A percentile compares a stretch with the other conserved stretches of the same genome.
Conservation (phyloP, 2,888 invertebrate species). For the Cataglyphis livida region DNA sequence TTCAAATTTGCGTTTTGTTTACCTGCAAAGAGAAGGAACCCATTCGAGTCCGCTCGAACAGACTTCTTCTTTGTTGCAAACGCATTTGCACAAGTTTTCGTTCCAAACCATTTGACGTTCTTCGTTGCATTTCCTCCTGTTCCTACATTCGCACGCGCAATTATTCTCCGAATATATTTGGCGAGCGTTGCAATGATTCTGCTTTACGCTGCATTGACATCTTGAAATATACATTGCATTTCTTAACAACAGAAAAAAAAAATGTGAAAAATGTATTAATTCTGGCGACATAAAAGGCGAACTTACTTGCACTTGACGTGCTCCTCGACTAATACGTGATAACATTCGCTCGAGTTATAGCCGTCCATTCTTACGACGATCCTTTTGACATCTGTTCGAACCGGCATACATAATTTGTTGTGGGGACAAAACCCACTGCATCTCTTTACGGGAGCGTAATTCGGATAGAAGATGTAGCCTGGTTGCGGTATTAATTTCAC, state of each 20-base stretch:
- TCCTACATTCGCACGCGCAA: constrained; percentile 65
- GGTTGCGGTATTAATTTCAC: constrained; percentile 49
- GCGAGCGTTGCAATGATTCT: constrained; percentile 53
- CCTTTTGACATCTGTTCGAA: background rate
- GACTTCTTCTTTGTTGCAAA: constrained; percentile 51
- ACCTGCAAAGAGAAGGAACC: constrained; percentile 65
- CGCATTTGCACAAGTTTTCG: constrained; percentile 59
- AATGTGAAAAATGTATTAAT: background rate
- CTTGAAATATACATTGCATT: constrained; percentile 25
- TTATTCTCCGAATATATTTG: constrained; percentile 53
- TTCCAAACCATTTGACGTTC: constrained; percentile 63
- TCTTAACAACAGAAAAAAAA: background rate
- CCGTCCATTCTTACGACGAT: constrained; percentile 46
- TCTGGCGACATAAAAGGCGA: background rate
- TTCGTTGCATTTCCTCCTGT: constrained; percentile 41
- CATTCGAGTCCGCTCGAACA: constrained; percentile 61
- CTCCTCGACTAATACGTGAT: constrained; percentile 56
- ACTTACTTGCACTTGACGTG: constrained; percentile 68
- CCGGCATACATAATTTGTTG: constrained; percentile 58
- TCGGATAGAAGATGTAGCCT: constrained; percentile 57
- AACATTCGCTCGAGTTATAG: constrained; percentile 42
- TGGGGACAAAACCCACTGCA: constrained; percentile 61
- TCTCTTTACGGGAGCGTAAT: constrained; percentile 56
- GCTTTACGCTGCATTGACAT: constrained; percentile 59
- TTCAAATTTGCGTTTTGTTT: background rate